Evolutionary conservation across 2,113 vertebrate genomes (phyloP).

Genomic region (Callocephalon fimbriatum): DNA sequence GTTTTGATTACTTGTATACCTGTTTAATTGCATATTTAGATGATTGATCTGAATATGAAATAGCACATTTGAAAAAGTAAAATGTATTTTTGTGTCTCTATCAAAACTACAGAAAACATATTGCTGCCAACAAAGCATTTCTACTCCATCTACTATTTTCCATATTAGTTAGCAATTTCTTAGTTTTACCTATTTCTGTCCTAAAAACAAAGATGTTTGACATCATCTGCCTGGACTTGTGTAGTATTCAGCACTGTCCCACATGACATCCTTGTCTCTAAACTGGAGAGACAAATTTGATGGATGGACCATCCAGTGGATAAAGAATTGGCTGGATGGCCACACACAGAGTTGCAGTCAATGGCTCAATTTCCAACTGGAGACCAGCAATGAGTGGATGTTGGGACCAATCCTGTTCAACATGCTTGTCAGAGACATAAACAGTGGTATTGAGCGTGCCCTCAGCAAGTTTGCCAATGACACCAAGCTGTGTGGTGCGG

Average conservation of each 20-base stretch:
- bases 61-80: background rate
- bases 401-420: background rate
- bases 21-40: background rate
- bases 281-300: background rate
- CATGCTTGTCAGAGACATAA: background rate
- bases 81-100: background rate
- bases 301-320: background rate
- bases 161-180: background rate
- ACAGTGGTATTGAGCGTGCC: background rate
- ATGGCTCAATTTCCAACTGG: background rate
- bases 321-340: background rate
- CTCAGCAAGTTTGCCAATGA: background rate
- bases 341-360: background rate
- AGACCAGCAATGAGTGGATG: too few species aligned
- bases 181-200: background rate
- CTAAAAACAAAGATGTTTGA: background rate
- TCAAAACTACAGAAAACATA: background rate
- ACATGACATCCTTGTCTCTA: background rate
- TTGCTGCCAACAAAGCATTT: background rate
- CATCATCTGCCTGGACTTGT: background rate
- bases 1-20: background rate
- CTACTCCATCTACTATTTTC: background rate
- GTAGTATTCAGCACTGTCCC: background rate
- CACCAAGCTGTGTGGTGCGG: background rate
- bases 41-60: background rate